Evolutionary conservation across 1,140 invertebrate species (phyloP).

Genomic region (Drosophila orena): DNA sequence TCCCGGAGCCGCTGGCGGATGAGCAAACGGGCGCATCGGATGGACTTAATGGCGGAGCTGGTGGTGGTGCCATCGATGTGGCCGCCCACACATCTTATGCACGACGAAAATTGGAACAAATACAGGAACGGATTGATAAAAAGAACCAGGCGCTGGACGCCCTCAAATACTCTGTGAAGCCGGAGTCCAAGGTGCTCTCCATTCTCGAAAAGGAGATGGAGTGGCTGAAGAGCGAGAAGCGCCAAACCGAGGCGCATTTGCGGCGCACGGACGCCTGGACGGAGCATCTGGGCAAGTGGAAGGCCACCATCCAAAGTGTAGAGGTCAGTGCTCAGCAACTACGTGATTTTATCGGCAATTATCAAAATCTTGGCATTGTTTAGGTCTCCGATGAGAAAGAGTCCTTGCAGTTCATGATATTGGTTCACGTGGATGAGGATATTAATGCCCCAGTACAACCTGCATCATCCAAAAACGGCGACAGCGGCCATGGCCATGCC

Average conservation of each 20-base stretch:
- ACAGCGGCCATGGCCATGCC: conserved; percentile 24
- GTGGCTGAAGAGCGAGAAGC: conserved; percentile 90
- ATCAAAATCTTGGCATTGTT: not conserved
- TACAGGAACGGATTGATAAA: conserved; percentile 92
- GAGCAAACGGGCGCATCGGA: conserved; percentile 60
- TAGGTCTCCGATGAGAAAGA: conserved; percentile 92
- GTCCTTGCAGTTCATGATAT: conserved; percentile 91
- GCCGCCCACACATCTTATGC: conserved; percentile 94
- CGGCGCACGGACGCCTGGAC: conserved; percentile 95
- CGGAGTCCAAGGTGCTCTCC: conserved; percentile 90
- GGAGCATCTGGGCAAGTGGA: conserved; percentile 94
- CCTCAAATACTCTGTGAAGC: conserved; percentile 90
- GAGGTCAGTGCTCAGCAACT: conserved; percentile 86
- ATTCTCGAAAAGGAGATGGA: conserved; percentile 93
- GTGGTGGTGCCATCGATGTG: conserved; percentile 87
- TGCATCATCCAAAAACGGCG: conserved; percentile 41
- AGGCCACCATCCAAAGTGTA: conserved; percentile 92
- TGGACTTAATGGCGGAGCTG: conserved; percentile 47
- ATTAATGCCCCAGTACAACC: conserved; percentile 76
- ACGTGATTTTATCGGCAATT: not conserved
- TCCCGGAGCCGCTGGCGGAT: conserved; percentile 71
- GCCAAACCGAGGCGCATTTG: conserved; percentile 92
- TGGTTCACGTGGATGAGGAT: conserved; percentile 91
- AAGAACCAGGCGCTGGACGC: conserved; percentile 93
- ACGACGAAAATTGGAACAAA: conserved; percentile 91